Percentiles rank a stretch among this genome's conserved stretches.
Evolutionary conservation across 2,797 vertebrate genomes (phyloP).

Genomic region (Rhynchotus rufescens): DNA sequence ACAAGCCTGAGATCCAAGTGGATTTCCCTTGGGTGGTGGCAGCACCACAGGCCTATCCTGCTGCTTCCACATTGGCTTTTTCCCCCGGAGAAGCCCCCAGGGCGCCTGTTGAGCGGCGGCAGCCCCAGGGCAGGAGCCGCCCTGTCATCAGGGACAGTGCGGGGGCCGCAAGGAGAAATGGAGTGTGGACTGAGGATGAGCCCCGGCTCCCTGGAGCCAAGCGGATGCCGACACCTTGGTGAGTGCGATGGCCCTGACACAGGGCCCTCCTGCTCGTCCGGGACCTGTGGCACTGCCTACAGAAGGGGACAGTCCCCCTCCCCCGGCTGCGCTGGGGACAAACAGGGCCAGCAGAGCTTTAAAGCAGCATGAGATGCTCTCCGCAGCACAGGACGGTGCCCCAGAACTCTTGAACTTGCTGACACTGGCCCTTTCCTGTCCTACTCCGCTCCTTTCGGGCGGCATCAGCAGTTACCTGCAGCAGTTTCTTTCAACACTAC

Average conservation of each 20-base stretch:
- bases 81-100: not conserved
- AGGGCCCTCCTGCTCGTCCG: not conserved
- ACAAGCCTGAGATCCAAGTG: not conserved
- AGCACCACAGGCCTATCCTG: not conserved
- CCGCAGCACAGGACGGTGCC: not conserved
- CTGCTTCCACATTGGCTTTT: not conserved
- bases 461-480: not conserved
- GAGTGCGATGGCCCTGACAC: not conserved
- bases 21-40: not conserved
- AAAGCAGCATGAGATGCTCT: not conserved
- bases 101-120: not conserved
- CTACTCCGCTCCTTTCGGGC: not conserved
- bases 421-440: not conserved
- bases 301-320: not conserved
- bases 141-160: not conserved
- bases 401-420: accelerated
- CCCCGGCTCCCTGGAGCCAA: not conserved
- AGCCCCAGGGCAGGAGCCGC: not conserved
- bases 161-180: not conserved
- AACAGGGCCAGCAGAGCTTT: not conserved
- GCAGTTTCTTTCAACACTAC: not conserved
- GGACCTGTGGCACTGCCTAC: not conserved
- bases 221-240: not conserved
- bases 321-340: not conserved
- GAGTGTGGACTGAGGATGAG: not conserved